A percentile compares a stretch with the other conserved stretches of the same genome.
These are phyloP conservation scores for Sorex fumeus DNA, from an alignment of 2,113 vertebrate genomes.

Conservation along the genomic window DNA sequence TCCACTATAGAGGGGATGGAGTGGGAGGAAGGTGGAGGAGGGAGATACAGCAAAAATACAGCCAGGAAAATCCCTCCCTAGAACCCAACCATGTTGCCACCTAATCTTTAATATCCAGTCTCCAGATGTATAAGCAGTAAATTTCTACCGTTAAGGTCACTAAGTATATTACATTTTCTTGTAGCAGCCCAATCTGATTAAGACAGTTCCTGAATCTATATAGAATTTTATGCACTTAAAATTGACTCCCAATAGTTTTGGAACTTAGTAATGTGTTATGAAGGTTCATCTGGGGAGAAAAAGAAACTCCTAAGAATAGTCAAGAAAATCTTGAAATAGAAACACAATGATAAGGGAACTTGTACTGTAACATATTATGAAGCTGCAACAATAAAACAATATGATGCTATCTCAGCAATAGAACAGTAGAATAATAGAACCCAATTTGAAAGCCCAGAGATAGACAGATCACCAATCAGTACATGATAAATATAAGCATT, in stretches of 20 bases:
- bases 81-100: background rate
- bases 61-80: background rate
- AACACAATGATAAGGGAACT: background rate
- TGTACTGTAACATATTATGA: background rate
- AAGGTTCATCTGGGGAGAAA: background rate
- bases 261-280: slow-evolving; percentile 14
- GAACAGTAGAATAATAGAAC: background rate
- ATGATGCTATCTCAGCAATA: background rate
- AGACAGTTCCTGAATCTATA: background rate
- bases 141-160: background rate
- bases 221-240: background rate
- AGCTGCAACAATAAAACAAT: background rate
- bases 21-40: too few relatives aligned
- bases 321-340: slow-evolving; percentile 21
- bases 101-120: background rate
- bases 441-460: background rate
- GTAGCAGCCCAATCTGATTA: background rate
- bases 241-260: background rate
- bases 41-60: background rate
- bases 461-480: background rate
- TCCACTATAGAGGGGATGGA: background rate
- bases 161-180: background rate
- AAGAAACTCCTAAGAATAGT: background rate
- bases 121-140: background rate
- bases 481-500: too few relatives aligned